Evolutionary conservation across 2,888 invertebrate species (phyloP).

Genomic region (Nowickia ferox): DNA sequence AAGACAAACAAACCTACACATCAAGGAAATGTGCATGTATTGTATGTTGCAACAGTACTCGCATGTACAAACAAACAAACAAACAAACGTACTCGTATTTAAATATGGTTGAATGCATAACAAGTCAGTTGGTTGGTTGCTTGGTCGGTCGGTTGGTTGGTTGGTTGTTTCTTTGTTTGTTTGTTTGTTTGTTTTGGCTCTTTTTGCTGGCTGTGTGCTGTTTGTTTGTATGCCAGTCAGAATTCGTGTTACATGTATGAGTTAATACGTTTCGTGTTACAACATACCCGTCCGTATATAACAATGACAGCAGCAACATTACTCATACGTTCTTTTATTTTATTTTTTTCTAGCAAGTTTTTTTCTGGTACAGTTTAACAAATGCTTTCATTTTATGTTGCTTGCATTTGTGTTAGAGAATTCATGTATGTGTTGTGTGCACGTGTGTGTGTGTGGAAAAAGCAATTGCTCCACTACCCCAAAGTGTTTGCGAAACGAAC

Average conservation of each 20-base stretch:
- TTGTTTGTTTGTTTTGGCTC: constrained; percentile 3
- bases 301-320: constrained; percentile 35
- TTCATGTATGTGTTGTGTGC: constrained; percentile 14
- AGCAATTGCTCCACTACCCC: constrained; percentile 73
- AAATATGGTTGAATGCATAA: constrained; percentile 51
- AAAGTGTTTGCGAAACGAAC: constrained; percentile 69
- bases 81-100: constrained; percentile 28
- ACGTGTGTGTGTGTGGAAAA: constrained; percentile 28
- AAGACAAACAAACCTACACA: neutral
- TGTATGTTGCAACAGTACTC: constrained; percentile 18
- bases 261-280: constrained; percentile 36
- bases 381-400: constrained; percentile 61
- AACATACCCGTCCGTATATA: constrained; percentile 8
- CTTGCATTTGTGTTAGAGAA: constrained; percentile 26
- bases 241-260: constrained; percentile 24
- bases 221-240: constrained; percentile 46
- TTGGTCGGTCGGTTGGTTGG: constrained; percentile 39
- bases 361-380: constrained; percentile 79
- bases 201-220: neutral
- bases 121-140: constrained; percentile 36
- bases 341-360: constrained; percentile 21
- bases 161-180: constrained; percentile 32
- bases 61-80: neutral
- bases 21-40: constrained; percentile 12
- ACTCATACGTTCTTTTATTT: constrained; percentile 40